Evolutionary conservation across 1,140 invertebrate species (phyloP).

Genomic region (Halesus radiatus): DNA sequence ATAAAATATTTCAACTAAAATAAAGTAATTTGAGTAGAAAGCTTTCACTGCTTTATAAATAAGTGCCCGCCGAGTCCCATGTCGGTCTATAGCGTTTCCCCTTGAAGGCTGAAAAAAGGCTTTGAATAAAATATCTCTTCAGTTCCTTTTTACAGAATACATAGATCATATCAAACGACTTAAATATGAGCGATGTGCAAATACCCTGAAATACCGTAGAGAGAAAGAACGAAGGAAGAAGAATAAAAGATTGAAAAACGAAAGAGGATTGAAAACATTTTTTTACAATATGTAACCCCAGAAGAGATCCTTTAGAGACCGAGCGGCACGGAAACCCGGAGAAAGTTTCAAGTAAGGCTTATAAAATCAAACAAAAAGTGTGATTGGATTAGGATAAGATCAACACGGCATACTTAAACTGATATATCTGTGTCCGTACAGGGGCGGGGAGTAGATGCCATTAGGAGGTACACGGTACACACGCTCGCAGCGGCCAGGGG

Average conservation of each 20-base stretch:
- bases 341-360: constrained; percentile 55
- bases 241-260: constrained; percentile 38
- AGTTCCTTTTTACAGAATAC: constrained; percentile 19
- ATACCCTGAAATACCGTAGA: constrained; percentile 38
- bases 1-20: too few relatives aligned
- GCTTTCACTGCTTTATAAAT: neutral
- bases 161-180: constrained; percentile 43
- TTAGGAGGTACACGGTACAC: constrained; percentile 34
- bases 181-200: constrained; percentile 41
- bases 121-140: constrained; percentile 37
- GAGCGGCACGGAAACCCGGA: constrained; percentile 7
- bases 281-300: constrained; percentile 41
- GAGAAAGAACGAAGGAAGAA: neutral
- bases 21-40: neutral
- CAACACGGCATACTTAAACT: constrained; percentile 46
- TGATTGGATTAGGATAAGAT: constrained; percentile 58
- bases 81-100: neutral
- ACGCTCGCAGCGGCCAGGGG: constrained; percentile 1
- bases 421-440: constrained; percentile 41
- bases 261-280: constrained; percentile 43
- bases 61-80: constrained; percentile 15
- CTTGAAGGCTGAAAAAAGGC: constrained; percentile 31
- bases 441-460: constrained; percentile 2
- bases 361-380: constrained; percentile 58
- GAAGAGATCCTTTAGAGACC: constrained; percentile 44